These are phyloP conservation scores for Ips typographus DNA, from an alignment of 1,140 invertebrate genomes.

Conservation along the genomic window DNA sequence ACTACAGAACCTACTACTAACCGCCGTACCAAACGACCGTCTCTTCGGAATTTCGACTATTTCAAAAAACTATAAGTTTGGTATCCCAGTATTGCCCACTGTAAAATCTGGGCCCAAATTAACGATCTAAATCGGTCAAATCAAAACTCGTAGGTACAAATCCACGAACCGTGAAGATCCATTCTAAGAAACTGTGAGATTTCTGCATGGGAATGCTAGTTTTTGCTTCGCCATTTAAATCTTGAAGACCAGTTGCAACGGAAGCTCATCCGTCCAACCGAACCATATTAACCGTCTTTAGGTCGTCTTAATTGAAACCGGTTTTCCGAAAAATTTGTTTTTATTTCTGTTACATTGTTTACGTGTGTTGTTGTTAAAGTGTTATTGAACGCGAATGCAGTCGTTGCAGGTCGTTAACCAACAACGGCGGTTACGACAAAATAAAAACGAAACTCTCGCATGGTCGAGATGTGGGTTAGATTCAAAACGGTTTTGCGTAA, in stretches of 20 bases:
- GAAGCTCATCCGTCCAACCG: background rate
- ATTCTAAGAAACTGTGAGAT: background rate
- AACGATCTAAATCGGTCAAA: background rate
- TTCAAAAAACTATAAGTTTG: background rate
- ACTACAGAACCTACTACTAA: slow-evolving; percentile 9
- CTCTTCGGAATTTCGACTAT: slow-evolving; percentile 14
- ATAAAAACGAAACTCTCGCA: slow-evolving; percentile 7
- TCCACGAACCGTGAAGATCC: background rate
- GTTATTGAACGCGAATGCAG: no score
- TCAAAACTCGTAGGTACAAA: background rate
- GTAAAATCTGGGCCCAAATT: background rate
- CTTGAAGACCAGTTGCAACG: background rate
- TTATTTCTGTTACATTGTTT: no score
- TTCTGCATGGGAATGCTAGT: slow-evolving; percentile 2
- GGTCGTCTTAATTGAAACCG: background rate
- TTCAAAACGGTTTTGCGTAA: background rate
- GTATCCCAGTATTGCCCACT: background rate
- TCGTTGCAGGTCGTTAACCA: no score
- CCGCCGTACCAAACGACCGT: slow-evolving; percentile 5
- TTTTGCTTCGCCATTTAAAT: background rate
- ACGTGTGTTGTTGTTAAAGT: no score
- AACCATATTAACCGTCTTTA: background rate
- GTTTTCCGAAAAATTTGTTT: background rate
- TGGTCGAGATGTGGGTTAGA: slow-evolving; percentile 7
- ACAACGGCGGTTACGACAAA: no score